Percentiles rank a stretch among this genome's conserved stretches.
Evolutionary conservation across 2,888 invertebrate species (phyloP).

Genomic region (Phaonia tiefii): DNA sequence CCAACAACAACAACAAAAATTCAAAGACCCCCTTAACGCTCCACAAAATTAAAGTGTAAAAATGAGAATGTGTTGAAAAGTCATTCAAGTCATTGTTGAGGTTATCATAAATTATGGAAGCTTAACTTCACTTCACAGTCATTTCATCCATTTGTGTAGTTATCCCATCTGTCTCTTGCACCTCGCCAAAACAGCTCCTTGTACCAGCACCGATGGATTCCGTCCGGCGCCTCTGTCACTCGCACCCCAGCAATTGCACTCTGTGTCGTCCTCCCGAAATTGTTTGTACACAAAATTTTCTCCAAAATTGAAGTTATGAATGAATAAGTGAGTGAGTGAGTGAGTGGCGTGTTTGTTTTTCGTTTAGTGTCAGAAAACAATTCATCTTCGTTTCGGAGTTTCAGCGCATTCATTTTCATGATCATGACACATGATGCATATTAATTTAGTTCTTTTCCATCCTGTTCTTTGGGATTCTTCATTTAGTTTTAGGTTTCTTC

Average conservation of each 20-base stretch:
- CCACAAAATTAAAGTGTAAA: neutral
- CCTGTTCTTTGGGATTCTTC: neutral
- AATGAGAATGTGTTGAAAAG: constrained; percentile 63
- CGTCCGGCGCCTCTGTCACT: neutral
- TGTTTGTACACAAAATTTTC: constrained; percentile 2
- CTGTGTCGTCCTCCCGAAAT: constrained; percentile 10
- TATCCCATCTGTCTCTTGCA: constrained; percentile 3
- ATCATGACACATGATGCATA: constrained; percentile 55
- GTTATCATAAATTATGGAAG: constrained; percentile 59
- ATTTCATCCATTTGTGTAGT: neutral
- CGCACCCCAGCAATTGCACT: constrained; percentile 9
- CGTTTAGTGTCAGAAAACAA: constrained; percentile 77
- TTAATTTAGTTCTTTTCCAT: constrained; percentile 21
- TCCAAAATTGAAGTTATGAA: neutral
- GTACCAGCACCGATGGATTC: neutral
- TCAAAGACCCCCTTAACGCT: neutral
- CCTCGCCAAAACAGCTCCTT: neutral
- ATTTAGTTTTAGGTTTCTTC: constrained; percentile 4
- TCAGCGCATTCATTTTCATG: constrained; percentile 61
- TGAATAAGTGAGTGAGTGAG: neutral
- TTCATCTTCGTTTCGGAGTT: constrained; percentile 72
- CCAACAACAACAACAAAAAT: constrained; percentile 17
- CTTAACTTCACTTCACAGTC: neutral
- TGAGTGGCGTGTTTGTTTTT: constrained; percentile 75
- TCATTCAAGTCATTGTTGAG: constrained; percentile 59